These are phyloP conservation scores for Papilio dardanus DNA, from an alignment of 1,140 invertebrate species.

Conservation along the genomic window DNA sequence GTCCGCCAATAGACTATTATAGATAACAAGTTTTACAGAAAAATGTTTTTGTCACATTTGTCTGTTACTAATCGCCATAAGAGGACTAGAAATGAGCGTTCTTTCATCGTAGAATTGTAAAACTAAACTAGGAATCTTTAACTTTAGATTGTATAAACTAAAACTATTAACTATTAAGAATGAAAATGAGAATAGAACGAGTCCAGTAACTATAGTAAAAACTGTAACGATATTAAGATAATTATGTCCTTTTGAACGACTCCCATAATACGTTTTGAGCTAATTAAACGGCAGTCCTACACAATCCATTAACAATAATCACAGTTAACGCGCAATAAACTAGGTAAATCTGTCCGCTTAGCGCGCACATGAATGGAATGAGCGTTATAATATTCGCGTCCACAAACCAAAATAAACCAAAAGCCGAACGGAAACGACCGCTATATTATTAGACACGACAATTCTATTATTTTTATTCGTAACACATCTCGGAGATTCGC, in stretches of 20 bases:
- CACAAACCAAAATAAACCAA: constrained; percentile 77
- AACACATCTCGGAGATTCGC: constrained; percentile 74
- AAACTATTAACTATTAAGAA: neutral
- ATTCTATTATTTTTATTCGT: constrained; percentile 82
- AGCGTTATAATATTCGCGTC: constrained; percentile 76
- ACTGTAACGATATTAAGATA: constrained; percentile 18
- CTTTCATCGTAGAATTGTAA: no score
- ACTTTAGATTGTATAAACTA: neutral
- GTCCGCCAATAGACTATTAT: no score
- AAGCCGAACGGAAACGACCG: constrained; percentile 76
- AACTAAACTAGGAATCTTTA: no score
- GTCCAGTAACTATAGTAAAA: neutral
- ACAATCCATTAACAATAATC: constrained; percentile 54
- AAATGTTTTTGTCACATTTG: no score
- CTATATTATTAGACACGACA: constrained; percentile 80
- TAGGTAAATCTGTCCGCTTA: constrained; percentile 57
- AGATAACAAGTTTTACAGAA: no score
- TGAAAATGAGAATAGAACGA: neutral
- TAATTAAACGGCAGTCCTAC: constrained; percentile 51
- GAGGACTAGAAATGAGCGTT: no score
- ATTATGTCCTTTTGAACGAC: neutral
- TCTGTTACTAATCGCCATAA: no score
- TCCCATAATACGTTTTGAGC: constrained; percentile 37
- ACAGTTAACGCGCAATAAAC: constrained; percentile 52
- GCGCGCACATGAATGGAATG: constrained; percentile 57